Base-by-base conservation (phyloP, 2,888 invertebrate species). In the Scotopteryx bipunctaria region DNA sequence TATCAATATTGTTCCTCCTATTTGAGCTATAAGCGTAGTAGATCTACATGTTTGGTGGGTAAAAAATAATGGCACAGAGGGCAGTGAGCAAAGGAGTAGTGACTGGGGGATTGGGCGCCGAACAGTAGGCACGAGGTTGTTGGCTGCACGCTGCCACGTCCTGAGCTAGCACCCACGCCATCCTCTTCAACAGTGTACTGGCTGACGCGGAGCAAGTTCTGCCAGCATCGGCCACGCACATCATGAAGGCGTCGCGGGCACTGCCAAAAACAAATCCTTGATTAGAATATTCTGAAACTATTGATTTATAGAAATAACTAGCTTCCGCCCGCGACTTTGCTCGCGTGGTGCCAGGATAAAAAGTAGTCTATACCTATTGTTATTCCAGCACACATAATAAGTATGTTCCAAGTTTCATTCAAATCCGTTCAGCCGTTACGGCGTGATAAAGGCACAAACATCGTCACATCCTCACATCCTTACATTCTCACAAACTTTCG, bases 151-250 rank as follows among this genome's bases (percentile, higher is more conserved):
- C 78, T 0, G 84, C 88, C 1, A 88, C 81, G 54, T 90, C 87
- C 45, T 87, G 87, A 0, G 89, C 84, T 5, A 89, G 73, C 6
- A 90, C 83, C 81, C 86, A 85, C 1, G 89, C 86, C 78, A 90
- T 84, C 15, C 83, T 80, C 49, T 78, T 73, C 13, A 90, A 78
- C 55, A 90, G 63, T 0, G 66, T 71, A 45, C 81, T 72, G 0
- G 85, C 88, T 0, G 70, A 41, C 16, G 51, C 60, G 0, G 87
- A 80, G 54, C 89, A 90, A 1, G 75, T 63, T 2, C 83, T 76
- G 0, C 85, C 84, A 0, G 81, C 84, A 37, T 81, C 66, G 1
- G 76, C 67, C 29, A 88, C 87, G 65, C 88, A 90, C 40, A 73
- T 62, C 48, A 88, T 64, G 61, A 85, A 90, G 19, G 72, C 83